phyloP scores from a whole-genome alignment of 2,797 vertebrate species.

The Microhierax caerulescens region DNA sequence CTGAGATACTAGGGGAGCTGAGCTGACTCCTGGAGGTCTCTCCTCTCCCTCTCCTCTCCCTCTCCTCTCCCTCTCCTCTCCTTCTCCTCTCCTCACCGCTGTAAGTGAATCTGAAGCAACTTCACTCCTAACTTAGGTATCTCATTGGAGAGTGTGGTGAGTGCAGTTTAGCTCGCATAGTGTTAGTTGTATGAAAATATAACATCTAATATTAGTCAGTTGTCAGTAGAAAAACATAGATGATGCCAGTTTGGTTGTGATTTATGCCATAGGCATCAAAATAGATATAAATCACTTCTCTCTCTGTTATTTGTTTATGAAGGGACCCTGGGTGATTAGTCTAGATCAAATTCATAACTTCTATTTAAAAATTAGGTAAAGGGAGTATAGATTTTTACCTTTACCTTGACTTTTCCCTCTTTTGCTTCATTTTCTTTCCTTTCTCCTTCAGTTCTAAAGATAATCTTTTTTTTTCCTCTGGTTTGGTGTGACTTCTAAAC shows the following conservation, averaged over 20 bases:
- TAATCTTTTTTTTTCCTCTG: background rate
- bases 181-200: background rate
- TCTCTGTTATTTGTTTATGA: background rate
- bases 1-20: background rate
- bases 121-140: background rate
- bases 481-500: background rate
- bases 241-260: background rate
- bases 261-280: background rate
- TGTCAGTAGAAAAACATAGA: background rate
- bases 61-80: no score
- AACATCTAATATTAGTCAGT: background rate
- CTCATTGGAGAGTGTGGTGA: background rate
- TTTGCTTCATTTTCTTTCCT: background rate
- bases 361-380: background rate
- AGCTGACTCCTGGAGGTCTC: background rate
- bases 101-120: background rate
- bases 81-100: accelerated
- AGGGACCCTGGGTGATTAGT: background rate
- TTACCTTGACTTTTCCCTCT: background rate
- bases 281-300: background rate
- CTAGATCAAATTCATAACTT: background rate
- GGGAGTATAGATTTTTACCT: background rate
- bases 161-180: background rate
- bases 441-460: background rate
- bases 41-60: no score